Base-by-base conservation (phyloP, 2,888 invertebrate genomes). In the Drosophila greeni region DNA sequence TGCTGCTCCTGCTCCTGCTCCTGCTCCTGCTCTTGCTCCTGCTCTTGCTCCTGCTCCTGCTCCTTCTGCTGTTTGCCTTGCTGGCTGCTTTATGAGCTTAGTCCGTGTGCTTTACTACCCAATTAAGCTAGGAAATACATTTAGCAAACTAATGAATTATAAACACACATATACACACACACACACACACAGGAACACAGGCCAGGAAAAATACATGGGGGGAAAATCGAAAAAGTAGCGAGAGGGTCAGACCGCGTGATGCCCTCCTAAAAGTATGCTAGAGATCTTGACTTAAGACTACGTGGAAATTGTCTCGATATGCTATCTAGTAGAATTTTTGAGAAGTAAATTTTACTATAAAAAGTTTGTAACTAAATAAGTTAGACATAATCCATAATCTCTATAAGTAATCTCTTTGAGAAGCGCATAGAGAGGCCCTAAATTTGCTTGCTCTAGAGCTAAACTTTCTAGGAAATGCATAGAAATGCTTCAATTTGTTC, bases 101-200 rank as follows among this genome's bases (percentile, higher is more conserved):
- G 53, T 60, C 64, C 66, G 61, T 69, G 54, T 65, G 70, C 69
- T 66, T 74, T 66, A 56, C 74, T 67, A 67, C 45, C 60, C 81
- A 75, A 81, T 81, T 81, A 78, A 81, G 74, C 64, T 72, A 48
- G 70, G 66, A 74, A 77, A 83, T 74, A 76, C 72, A 73, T 74
- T 81, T 81, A 78, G 72, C 73, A 76, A 74, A 69, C 66, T 77
- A 81, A 78, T 75, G 72, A 81, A 74, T 76, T 72, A 78, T 73
- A 72, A 84, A 74, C 82, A 79, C 37, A 59, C 66, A 59, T 49
- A 60, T 48, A 52, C 26, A 47, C 40, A 40, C 40, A 42, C 42
- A 60, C 45, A 60, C 48, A 52, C 26, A 48, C 42, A 40, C 40
- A 26, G 16, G 24, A 11, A 9, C n/a, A 11, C 11, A 24, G 43